A percentile compares a stretch with the other conserved stretches of the same genome.
Evolutionary conservation across 2,113 vertebrate genomes (phyloP).

Genomic region (Myotis lucifugus): DNA sequence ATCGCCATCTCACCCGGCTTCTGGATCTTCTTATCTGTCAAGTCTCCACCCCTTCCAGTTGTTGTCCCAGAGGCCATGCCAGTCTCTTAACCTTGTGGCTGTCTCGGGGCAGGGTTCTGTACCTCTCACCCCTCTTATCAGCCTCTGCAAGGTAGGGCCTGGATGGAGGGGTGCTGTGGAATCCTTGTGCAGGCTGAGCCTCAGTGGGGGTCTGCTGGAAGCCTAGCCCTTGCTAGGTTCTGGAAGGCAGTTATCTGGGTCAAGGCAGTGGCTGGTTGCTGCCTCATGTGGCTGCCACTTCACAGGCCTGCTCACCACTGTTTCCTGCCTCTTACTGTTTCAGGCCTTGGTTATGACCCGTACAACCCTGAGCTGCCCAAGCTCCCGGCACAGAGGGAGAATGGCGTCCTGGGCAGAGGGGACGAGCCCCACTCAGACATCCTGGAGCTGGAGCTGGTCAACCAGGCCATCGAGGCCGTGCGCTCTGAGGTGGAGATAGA

Average conservation of each 20-base stretch:
- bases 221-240: background rate
- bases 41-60: background rate
- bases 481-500: slow-evolving; percentile 94
- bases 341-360: slow-evolving; percentile 95
- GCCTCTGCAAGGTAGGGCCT: background rate
- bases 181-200: too few species aligned
- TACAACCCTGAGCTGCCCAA: slow-evolving; percentile 94
- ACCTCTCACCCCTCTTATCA: background rate
- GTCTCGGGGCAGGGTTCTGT: background rate
- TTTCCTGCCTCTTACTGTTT: background rate
- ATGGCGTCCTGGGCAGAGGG: slow-evolving; percentile 70
- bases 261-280: background rate
- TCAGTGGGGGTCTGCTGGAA: fast-evolving
- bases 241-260: background rate
- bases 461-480: slow-evolving; percentile 94
- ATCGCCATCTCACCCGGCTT: background rate
- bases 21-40: background rate
- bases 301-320: background rate
- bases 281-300: fast-evolving
- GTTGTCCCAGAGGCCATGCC: background rate
- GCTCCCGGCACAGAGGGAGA: slow-evolving; percentile 82
- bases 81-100: background rate
- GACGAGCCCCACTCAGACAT: slow-evolving; percentile 83
- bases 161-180: background rate
- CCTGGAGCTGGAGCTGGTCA: slow-evolving; percentile 94